phyloP scores from a whole-genome alignment of 2,113 vertebrate species.

The Andinoacara biseriatus region DNA sequence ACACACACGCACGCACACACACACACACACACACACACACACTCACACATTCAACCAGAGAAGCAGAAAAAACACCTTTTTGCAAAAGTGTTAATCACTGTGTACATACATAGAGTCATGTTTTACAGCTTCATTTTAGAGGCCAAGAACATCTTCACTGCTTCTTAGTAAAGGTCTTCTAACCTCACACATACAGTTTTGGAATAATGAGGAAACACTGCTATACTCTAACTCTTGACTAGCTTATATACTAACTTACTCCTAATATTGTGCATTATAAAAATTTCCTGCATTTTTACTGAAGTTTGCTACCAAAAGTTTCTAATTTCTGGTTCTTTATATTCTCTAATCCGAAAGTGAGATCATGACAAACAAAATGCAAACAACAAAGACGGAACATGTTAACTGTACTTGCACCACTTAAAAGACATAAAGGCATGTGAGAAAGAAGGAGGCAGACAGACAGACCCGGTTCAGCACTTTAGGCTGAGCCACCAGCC shows the following conservation, averaged over 20 bases:
- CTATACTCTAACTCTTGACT: not conserved
- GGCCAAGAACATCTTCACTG: not conserved
- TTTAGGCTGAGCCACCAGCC: conserved; percentile 41
- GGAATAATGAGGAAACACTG: not conserved
- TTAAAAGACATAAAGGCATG: not conserved
- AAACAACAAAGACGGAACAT: not conserved
- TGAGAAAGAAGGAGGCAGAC: not conserved
- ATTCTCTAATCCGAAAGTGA: not conserved
- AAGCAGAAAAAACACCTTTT: too few relatives aligned
- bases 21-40: too few relatives aligned
- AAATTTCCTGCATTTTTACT: not conserved
- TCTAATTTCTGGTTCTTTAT: fast-evolving
- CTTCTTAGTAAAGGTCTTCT: not conserved
- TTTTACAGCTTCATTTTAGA: not conserved
- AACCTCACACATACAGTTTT: not conserved
- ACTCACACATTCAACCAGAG: too few relatives aligned
- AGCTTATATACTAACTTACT: not conserved
- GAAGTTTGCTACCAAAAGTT: too few relatives aligned
- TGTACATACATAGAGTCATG: not conserved
- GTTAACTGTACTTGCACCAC: not conserved
- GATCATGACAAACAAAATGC: not conserved
- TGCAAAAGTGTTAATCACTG: not conserved
- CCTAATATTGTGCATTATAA: not conserved
- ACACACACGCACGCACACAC: too few relatives aligned
- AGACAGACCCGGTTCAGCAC: conserved; percentile 42